Conservation (phyloP, 2,113 vertebrate genomes). For the Thinocorus orbignyianus region DNA sequence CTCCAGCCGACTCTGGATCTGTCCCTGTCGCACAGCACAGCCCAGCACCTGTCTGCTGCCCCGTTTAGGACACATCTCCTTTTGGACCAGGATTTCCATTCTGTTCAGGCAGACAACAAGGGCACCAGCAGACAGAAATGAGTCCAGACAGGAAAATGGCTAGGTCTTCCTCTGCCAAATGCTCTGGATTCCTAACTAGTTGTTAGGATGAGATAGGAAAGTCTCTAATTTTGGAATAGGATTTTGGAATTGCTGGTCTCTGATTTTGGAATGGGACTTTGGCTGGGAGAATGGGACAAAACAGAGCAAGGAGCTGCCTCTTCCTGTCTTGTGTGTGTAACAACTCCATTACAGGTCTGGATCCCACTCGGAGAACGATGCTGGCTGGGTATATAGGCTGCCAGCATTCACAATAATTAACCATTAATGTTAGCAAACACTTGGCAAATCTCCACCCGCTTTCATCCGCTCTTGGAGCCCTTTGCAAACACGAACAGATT, state of each 20-base stretch:
- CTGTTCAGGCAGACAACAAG: not conserved
- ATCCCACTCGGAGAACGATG: not conserved
- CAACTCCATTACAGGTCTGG: constrained; percentile 29
- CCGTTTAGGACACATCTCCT: not conserved
- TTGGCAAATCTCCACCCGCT: constrained; percentile 42
- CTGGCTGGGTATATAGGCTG: constrained; percentile 8
- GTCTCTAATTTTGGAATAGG: constrained; percentile 20
- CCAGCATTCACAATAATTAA: constrained; percentile 52
- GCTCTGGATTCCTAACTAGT: not conserved
- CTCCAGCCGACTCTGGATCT: not conserved
- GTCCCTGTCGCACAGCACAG: not conserved
- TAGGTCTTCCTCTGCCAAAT: constrained; percentile 21
- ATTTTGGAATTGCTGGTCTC: too few species aligned
- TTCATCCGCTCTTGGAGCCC: not conserved
- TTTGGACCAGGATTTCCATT: not conserved
- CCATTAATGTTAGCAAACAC: constrained; percentile 59
- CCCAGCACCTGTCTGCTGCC: not conserved
- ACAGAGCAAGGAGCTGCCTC: not conserved
- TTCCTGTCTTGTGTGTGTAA: not conserved
- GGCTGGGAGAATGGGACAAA: not conserved
- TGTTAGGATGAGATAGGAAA: not conserved
- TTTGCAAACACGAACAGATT: constrained; percentile 12
- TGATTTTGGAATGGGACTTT: constrained; percentile 33
- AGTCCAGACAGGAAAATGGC: not conserved
- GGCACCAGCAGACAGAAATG: not conserved